These are phyloP conservation scores for Bhutanitis thaidina DNA, from an alignment of 2,888 invertebrate genomes.

Conservation along the genomic window DNA sequence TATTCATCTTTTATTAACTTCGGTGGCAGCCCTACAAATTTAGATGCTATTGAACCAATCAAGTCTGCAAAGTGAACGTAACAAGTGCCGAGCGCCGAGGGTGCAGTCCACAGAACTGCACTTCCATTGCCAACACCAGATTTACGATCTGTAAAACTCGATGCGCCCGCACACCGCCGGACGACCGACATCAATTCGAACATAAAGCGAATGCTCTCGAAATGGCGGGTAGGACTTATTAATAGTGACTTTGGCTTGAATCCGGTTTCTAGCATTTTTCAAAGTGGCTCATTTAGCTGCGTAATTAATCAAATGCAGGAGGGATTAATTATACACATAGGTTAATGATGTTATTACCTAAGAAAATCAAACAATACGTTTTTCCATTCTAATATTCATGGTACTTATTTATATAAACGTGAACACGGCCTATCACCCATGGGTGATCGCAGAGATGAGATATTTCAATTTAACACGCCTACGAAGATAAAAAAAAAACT, in stretches of 20 bases:
- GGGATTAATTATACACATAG: no score
- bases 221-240: constrained; percentile 5
- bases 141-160: constrained; percentile 7
- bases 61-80: not conserved
- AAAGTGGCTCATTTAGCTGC: not conserved
- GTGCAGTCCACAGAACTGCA: not conserved
- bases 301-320: not conserved
- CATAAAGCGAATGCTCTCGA: not conserved
- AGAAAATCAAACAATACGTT: no score
- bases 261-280: not conserved
- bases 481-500: no score
- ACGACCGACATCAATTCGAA: constrained; percentile 2
- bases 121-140: not conserved
- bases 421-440: no score
- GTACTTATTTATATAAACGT: no score
- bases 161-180: not conserved
- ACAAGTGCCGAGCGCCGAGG: not conserved
- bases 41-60: not conserved
- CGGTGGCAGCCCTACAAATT: not conserved
- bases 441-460: no score
- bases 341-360: not conserved
- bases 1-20: no score
- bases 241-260: not conserved
- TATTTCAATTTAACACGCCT: no score
- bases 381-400: no score